Percentiles rank a stretch among this genome's conserved stretches.
These are phyloP conservation scores for Pleuronectes platessa DNA, from an alignment of 2,113 vertebrate genomes.

Conservation along the genomic window DNA sequence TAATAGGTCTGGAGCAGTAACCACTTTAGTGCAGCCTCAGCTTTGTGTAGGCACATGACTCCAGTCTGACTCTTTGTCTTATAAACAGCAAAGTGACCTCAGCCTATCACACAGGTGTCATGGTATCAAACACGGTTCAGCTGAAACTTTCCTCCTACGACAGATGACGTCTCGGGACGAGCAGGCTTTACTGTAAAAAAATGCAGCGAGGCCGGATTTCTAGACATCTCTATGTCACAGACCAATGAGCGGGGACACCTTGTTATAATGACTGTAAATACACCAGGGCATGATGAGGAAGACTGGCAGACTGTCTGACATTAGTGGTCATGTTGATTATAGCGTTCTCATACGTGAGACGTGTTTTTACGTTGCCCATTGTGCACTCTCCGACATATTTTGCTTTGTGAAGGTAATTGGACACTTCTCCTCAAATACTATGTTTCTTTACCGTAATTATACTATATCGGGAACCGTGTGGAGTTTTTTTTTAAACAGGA, in stretches of 20 bases:
- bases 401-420: constrained; percentile 20
- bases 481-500: background rate
- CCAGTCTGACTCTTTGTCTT: constrained; percentile 65
- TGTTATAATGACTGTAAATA: constrained; percentile 32
- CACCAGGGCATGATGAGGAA: constrained; percentile 4
- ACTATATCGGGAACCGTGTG: constrained; percentile 26
- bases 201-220: constrained; percentile 36
- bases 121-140: constrained; percentile 48
- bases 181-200: background rate
- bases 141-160: constrained; percentile 58
- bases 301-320: constrained; percentile 21
- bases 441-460: constrained; percentile 33
- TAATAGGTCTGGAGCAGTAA: constrained; percentile 75
- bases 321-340: constrained; percentile 35
- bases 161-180: constrained; percentile 27
- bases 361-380: background rate
- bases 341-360: constrained; percentile 14
- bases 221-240: constrained; percentile 3
- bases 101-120: constrained; percentile 68
- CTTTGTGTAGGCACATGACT: constrained; percentile 65
- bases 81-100: constrained; percentile 61
- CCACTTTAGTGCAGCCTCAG: constrained; percentile 68
- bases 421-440: constrained; percentile 41
- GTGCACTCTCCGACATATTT: constrained; percentile 10
- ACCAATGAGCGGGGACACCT: constrained; percentile 34